Conservation (phyloP, 2,797 vertebrate genomes). For the Triplophysa bombifrons region DNA sequence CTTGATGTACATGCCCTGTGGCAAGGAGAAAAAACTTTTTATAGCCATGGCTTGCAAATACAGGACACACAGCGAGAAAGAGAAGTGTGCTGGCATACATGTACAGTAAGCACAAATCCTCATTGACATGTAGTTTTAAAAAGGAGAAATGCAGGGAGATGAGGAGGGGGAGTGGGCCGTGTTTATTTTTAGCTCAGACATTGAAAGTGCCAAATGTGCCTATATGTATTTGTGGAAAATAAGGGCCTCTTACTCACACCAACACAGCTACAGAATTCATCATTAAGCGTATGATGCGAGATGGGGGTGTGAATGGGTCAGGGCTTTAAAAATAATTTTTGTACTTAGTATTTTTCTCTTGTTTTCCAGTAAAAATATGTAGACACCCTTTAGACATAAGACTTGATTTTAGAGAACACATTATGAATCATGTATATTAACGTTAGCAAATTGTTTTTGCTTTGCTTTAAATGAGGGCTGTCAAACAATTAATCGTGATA, state of each 20-base stretch:
- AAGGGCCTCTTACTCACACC: constrained; percentile 24
- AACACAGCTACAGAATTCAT: not conserved
- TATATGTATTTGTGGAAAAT: constrained; percentile 22
- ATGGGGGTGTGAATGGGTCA: constrained; percentile 4
- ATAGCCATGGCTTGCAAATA: constrained; percentile 37
- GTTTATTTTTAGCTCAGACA: constrained; percentile 74
- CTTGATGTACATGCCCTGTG: constrained; percentile 99
- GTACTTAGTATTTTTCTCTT: not conserved
- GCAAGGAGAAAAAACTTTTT: constrained; percentile 52
- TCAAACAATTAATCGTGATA: no score
- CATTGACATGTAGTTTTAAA: constrained; percentile 48
- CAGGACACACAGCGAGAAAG: constrained; percentile 21
- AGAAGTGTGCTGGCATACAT: constrained; percentile 39
- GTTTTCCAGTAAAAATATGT: not conserved
- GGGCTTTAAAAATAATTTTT: not conserved
- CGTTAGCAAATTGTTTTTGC: no score
- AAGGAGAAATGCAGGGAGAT: constrained; percentile 7
- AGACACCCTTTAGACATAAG: not conserved
- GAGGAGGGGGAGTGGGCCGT: constrained; percentile 42
- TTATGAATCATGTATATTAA: no score
- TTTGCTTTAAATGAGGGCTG: no score
- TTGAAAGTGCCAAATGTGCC: constrained; percentile 61
- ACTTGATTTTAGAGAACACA: no score
- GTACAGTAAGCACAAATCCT: constrained; percentile 37
- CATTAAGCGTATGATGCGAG: constrained; percentile 10